Base-by-base conservation (phyloP, 2,113 vertebrate genomes). In the Eublepharis macularius region DNA sequence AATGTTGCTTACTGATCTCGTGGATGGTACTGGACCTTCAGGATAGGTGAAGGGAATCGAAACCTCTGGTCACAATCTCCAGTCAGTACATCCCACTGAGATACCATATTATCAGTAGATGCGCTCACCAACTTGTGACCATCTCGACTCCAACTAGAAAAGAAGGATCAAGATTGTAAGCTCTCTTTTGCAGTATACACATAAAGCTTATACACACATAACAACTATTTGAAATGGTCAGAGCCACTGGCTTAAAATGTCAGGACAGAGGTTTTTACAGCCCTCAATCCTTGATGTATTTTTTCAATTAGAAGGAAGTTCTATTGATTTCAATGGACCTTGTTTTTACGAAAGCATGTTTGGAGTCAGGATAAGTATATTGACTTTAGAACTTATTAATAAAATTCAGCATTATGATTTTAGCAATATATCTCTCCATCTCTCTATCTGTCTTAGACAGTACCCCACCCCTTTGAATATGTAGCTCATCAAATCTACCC, bases 11-110 rank as follows among this genome's bases (percentile, higher is more conserved):
- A 99, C 99, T 98, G 98, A 94, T 99, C 98, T 87, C 98, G 95
- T 17, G 99, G 99, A 89, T 99, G 98, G 88, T 97, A 99, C 90
- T 99, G 98, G 83, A 99, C 97, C 87, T 99, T 99, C 89, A 99
- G 91, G 94, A 99, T 99, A 39, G 98, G 98, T 0, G 98, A 99
- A 43, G 99, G 99, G 86, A 99, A 99, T 43, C 98, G 97, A 88
- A 99, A 99, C 3, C 98, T 94, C 96, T 99, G 98, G 96, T 99
- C 99, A 0, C 99, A 99, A 95, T 99, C 98, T 79, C 99, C 98
- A 0, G 97, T 98, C 60, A 99, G 97, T 75, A 99, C 98, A 8
- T 99, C 99, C 99, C 99, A 99, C 92, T 99, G 97, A 0, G 99
- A 99, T 57, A 99, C 99, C 1, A 99, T 99, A 96, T 99, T 99